Percentiles rank a stretch among this genome's conserved stretches.
phyloP scores from a whole-genome alignment of 2,113 vertebrate species.

The Bambusicola thoracicus region DNA sequence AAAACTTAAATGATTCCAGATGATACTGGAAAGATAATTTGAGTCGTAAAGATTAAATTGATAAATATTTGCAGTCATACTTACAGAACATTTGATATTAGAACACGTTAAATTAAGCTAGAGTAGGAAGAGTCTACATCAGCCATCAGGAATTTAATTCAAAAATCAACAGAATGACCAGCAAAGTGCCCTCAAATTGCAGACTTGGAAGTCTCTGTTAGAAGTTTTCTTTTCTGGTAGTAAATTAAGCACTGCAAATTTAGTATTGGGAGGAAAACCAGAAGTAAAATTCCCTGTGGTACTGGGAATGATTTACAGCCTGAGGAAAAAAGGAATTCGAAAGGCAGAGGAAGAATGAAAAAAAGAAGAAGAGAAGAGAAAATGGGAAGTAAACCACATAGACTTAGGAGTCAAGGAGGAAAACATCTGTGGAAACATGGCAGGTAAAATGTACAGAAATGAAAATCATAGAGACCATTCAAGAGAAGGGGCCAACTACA shows the following conservation, averaged over 20 bases:
- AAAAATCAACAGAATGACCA: neutral
- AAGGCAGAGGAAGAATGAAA: neutral
- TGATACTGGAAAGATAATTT: neutral
- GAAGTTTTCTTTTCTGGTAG: neutral
- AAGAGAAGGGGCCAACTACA: neutral
- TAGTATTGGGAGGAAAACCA: neutral
- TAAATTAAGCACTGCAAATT: neutral
- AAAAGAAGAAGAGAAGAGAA: neutral
- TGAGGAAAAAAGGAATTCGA: neutral
- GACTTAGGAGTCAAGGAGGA: neutral
- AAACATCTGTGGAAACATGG: neutral
- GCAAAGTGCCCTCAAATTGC: neutral
- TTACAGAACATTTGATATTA: neutral
- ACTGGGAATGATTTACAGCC: conserved; percentile 8
- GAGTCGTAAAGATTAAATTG: neutral
- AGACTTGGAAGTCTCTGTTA: neutral
- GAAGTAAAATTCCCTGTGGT: neutral
- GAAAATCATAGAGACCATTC: neutral
- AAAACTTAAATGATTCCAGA: neutral
- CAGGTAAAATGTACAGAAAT: neutral
- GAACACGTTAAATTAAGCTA: neutral
- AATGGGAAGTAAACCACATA: neutral
- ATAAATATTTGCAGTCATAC: neutral
- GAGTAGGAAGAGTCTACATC: neutral
- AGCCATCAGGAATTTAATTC: neutral